Evolutionary conservation across 2,797 vertebrate genomes (phyloP), one percentile per base, ranked within the genome.

Genomic region (Typhlichthys subterraneus): DNA sequence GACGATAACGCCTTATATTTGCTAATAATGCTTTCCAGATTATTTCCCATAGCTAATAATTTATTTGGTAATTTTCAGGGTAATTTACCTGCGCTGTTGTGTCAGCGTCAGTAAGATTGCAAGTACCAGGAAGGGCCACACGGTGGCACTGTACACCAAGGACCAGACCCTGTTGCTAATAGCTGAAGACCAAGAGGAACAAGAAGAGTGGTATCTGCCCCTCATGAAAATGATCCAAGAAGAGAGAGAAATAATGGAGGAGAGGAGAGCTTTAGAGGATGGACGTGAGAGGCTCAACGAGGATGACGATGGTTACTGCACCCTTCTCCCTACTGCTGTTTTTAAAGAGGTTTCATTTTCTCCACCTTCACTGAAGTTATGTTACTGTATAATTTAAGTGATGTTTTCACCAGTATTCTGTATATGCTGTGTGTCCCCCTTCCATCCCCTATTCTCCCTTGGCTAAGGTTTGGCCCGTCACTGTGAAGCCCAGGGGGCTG

Each of bases 301-400:
- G 54, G 87, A 89, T 0, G 86, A 88, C 15, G 88, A 89, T 12
- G 88, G 87, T 1, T 91, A 91, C 8, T 87, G 79, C 48, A 89
- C 87, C 56, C 72, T 89, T 33, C 80, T 87, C 0, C 60, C 84
- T 13, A 74, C 77, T 14, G 65, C 78, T 17, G 82, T 75, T 66
- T 86, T 84, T 47, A 89, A 78, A 80, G 87, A 91, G 87, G 89
- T 91, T 14, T 45, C 45, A 12, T 19, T 33, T 23, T 33, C 59
- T 51, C 49, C 7, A 51, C 49, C 49, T 1, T 53, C 38, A 42
- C 38, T 42, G 7, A 42, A 42, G 38, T 42, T 42, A 42, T 42
- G 7, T 42, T 42, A 42, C 38, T n/a, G 31, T 31, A 5, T 3
- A 31, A n/a, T 13, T 13, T 14, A 31, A 38, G 13, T 54, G 9